Percentiles rank a stretch among this genome's conserved stretches.
Evolutionary conservation across 2,797 vertebrate species (phyloP).

Genomic region (Acrocephalus scirpaceus): DNA sequence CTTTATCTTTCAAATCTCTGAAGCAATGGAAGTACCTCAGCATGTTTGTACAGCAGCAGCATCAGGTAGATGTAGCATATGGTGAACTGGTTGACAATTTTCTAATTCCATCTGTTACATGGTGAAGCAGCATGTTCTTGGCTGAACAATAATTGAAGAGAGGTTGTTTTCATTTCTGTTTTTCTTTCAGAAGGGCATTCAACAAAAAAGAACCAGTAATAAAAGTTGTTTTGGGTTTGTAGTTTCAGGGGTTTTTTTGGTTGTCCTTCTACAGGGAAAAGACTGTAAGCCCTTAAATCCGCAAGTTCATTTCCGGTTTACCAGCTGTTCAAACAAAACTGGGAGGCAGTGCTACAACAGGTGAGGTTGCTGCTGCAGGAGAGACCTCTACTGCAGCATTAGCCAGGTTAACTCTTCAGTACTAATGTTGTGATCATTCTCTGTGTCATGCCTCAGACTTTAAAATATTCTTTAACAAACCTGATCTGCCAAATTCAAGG

Average conservation of each 20-base stretch:
- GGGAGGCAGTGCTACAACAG: not conserved
- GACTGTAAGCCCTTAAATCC: conserved; percentile 22
- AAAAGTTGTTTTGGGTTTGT: not conserved
- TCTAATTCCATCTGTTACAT: not conserved
- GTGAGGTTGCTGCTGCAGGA: not conserved
- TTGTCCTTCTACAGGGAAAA: conserved; percentile 25
- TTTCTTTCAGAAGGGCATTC: not conserved
- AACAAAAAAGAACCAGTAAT: not conserved
- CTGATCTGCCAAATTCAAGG: not conserved
- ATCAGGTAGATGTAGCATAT: not conserved
- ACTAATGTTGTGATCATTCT: not conserved
- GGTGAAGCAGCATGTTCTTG: not conserved
- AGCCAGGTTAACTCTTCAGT: not conserved
- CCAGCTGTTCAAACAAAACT: conserved; percentile 58
- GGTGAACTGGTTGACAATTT: not conserved
- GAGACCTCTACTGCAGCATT: not conserved
- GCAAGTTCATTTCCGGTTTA: conserved; percentile 30
- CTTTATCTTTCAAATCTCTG: not conserved
- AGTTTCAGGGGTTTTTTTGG: not conserved
- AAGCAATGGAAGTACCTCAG: not conserved
- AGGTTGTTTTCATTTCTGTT: not conserved
- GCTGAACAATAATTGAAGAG: not conserved
- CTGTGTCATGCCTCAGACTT: not conserved
- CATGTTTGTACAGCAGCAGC: not conserved
- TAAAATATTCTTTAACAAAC: not conserved